Evolutionary conservation across 2,888 invertebrate species (phyloP).

Genomic region (Lasioglossum lativentre): DNA sequence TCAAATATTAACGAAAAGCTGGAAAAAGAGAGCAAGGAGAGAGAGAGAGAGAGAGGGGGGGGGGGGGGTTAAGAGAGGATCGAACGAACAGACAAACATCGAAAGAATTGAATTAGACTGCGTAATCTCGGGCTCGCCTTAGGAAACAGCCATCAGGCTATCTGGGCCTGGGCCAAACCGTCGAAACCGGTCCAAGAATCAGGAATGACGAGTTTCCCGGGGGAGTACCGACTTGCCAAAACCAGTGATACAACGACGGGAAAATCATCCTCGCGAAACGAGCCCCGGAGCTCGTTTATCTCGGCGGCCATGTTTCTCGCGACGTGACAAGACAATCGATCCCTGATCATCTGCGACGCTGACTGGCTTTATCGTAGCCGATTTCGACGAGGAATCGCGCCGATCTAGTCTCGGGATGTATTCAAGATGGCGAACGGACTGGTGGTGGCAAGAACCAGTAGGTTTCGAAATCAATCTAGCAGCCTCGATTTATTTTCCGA

Average conservation of each 20-base stretch:
- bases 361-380: background rate
- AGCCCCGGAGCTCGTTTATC: conserved; percentile 30
- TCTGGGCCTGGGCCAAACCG: conserved; percentile 61
- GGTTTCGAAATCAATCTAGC: background rate
- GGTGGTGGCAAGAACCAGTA: background rate
- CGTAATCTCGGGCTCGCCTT: conserved; percentile 50
- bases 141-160: conserved; percentile 56
- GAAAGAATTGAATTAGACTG: conserved; percentile 50
- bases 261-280: conserved; percentile 26
- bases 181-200: conserved; percentile 55
- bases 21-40: background rate
- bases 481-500: background rate
- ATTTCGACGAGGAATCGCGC: background rate
- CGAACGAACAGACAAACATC: conserved; percentile 22
- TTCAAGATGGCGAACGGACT: conserved; percentile 25
- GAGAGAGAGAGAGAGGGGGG: no score
- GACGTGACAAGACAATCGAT: conserved; percentile 28
- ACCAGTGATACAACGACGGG: conserved; percentile 43
- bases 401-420: background rate
- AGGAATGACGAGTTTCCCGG: conserved; percentile 20
- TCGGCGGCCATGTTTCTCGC: conserved; percentile 23
- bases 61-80: background rate
- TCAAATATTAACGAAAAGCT: background rate
- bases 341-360: conserved; percentile 9
- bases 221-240: conserved; percentile 53